phyloP scores from a whole-genome alignment of 2,888 invertebrate species.

The Diplolepis rosae region DNA sequence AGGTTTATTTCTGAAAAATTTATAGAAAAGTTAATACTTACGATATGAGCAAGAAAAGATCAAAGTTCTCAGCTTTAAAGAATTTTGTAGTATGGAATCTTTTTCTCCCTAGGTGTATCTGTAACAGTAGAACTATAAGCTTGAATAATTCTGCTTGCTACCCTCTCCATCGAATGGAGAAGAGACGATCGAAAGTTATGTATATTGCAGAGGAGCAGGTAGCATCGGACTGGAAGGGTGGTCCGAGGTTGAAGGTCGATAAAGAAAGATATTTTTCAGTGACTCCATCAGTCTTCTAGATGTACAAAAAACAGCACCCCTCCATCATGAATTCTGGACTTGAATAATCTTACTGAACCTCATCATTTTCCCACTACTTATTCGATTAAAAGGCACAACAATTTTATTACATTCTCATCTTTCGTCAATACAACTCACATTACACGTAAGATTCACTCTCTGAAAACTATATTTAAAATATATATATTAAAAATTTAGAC shows the following conservation, averaged over 20 bases:
- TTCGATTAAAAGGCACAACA: conserved; percentile 34
- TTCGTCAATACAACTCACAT: too few relatives aligned
- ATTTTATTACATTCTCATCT: too few relatives aligned
- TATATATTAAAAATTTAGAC: too few relatives aligned
- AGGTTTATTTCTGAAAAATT: too few relatives aligned
- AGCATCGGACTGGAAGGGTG: conserved; percentile 30
- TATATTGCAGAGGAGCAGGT: conserved; percentile 42
- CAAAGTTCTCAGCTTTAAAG: too few relatives aligned
- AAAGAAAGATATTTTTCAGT: conserved; percentile 57
- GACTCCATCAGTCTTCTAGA: conserved; percentile 11
- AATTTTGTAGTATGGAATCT: too few relatives aligned
- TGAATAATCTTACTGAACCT: conserved; percentile 39
- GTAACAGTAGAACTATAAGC: background rate
- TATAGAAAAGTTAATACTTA: too few relatives aligned
- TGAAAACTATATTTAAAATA: too few relatives aligned
- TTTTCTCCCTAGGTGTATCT: background rate
- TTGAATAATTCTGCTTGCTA: background rate
- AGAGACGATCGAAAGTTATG: conserved; percentile 44
- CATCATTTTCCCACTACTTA: conserved; percentile 47
- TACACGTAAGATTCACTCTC: too few relatives aligned
- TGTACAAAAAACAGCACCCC: background rate
- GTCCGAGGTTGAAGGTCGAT: conserved; percentile 47
- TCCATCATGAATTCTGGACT: background rate
- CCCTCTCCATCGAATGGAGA: conserved; percentile 28
- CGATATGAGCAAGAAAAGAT: too few relatives aligned